Evolutionary conservation across 2,888 invertebrate genomes (phyloP), one percentile per base, ranked within the genome.

Genomic region (Galerucella pusilla): DNA sequence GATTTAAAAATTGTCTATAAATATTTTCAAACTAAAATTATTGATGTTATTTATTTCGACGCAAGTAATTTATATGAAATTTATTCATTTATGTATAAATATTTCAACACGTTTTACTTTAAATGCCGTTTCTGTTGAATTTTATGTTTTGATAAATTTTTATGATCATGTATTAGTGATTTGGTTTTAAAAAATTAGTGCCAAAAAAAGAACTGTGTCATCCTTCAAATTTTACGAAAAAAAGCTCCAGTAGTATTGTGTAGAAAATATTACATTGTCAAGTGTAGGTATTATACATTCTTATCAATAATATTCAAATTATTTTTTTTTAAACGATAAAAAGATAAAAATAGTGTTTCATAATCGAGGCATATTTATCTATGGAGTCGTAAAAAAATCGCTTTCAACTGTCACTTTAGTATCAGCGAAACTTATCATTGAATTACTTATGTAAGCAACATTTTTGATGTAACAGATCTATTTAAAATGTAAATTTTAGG

Each of bases 401-500:
- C 52, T n/a, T n/a, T 52, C 14, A n/a, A 2, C 14, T 52, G 52
- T 52, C 52, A 52, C n/a, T 52, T 52, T 0, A 6, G n/a, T n/a
- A n/a, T n/a, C 52, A 52, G n/a, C n/a, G n/a, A 52, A 52, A n/a
- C 7, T 14, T n/a, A 52, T 52, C n/a, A 52, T 52, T 52, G 52
- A 52, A 52, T 52, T n/a, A 52, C 52, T 52, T 52, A 52, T 52
- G 52, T 16, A 52, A 52, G 52, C 16, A 64, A 64, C 64, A 28
- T 11, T 64, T 64, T 45, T 16, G 16, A 42, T 25, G n/a, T 64
- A 12, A 49, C 11, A 35, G 46, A 46, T 68, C 20, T 59, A 12
- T 68, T 68, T 68, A 68, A 68, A 68, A 68, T 68, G 68, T 68
- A 68, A 68, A 68, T 68, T 59, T 68, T 59, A 46, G 68, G 42